Evolutionary conservation across 2,113 vertebrate species (phyloP).

Genomic region (Gopherus flavomarginatus): DNA sequence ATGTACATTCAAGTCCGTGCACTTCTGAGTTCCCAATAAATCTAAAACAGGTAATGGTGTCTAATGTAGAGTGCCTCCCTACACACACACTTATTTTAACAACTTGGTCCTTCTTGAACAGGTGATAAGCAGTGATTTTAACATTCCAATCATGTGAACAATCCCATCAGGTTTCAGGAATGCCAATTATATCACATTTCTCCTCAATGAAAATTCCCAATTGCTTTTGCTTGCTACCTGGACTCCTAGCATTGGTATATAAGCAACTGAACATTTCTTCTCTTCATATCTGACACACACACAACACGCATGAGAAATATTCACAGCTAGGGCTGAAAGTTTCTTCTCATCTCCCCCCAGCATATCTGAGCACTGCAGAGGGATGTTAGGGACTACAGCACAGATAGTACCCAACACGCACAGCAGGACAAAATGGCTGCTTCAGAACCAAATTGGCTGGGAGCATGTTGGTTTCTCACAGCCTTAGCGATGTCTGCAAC

Average conservation of each 20-base stretch:
- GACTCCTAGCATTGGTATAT: not conserved
- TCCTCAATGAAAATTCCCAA: not conserved
- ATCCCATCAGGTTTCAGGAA: not conserved
- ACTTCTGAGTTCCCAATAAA: not conserved
- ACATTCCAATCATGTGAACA: not conserved
- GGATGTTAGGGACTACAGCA: not conserved
- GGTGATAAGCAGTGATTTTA: not conserved
- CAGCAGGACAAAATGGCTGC: not conserved
- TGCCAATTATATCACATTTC: not conserved
- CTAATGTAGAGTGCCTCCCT: not conserved
- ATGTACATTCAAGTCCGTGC: not conserved
- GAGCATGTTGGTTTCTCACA: not conserved
- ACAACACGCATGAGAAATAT: not conserved
- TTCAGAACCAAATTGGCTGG: not conserved
- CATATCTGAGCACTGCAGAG: not conserved
- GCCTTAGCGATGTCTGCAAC: not conserved
- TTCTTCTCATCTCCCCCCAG: not conserved
- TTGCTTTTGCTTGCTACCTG: not conserved
- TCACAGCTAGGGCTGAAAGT: not conserved
- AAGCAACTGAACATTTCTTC: accelerated
- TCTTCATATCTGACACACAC: not conserved
- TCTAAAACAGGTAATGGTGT: not conserved
- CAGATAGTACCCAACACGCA: not conserved
- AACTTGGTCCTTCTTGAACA: not conserved
- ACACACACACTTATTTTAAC: too few relatives aligned